Evolutionary conservation across 2,113 vertebrate species (phyloP), one percentile per base, ranked within the genome.

Genomic region (Scomber japonicus): DNA sequence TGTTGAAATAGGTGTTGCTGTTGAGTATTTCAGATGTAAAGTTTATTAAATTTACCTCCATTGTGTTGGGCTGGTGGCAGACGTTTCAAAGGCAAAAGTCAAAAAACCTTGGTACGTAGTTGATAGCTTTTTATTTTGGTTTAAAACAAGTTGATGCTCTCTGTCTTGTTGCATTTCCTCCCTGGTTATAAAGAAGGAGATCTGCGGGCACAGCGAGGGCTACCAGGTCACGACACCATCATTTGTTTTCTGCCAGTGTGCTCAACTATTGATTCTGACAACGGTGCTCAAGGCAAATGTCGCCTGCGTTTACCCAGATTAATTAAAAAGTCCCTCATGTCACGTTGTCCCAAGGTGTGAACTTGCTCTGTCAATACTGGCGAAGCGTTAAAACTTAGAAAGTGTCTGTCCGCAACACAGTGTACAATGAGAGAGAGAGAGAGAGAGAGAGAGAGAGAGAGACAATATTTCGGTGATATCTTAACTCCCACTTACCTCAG

Each of bases 261-360:
- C 83, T 81, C 86, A 7, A 15, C 75, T 84, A 94, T 94, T 83
- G 94, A 95, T 95, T 85, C 46, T 74, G 91, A 90, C 89, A 80
- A 75, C 9, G 27, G 63, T 40, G 74, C 91, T 92, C 85, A 81
- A 90, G 91, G 92, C 92, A 92, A 93, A 92, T 88, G 93, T 89
- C 88, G 67, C 30, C 68, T 24, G 8, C 80, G 63, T 94, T 93
- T 94, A 92, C 86, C 62, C 72, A 30, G 88, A 92, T 91, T 93
- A 93, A 95, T 95, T 94, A 93, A 93, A 90, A 92, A 83, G 78
- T 89, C 86, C 84, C 78, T 71, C 89, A 72, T 73, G 81, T 87
- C 84, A 80, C 69, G 21, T 27, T 40, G 86, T 79, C 88, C 76
- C 17, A 53, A 91, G 86, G 78, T 44, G 79, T 62, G 84, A 62